These are phyloP conservation scores for Oenanthe melanoleuca DNA, from an alignment of 2,113 vertebrate genomes.

Conservation along the genomic window DNA sequence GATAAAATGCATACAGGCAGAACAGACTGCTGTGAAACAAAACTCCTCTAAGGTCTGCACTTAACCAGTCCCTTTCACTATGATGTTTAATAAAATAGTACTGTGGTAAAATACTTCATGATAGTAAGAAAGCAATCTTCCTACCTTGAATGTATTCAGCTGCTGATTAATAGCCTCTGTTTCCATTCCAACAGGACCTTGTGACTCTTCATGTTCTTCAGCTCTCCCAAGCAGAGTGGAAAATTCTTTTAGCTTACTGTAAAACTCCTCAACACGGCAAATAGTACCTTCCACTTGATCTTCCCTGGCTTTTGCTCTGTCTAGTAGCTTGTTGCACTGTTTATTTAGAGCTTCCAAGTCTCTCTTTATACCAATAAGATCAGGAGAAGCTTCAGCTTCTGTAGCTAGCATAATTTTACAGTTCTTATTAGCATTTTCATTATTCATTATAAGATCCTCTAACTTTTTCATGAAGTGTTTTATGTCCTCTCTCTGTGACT, in stretches of 20 bases:
- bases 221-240: slow-evolving; percentile 77
- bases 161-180: slow-evolving; percentile 95
- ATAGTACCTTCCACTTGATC: slow-evolving; percentile 82
- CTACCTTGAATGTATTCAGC: slow-evolving; percentile 92
- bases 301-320: slow-evolving; percentile 86
- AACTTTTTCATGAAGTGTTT: slow-evolving; percentile 85
- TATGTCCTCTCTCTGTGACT: slow-evolving; percentile 82
- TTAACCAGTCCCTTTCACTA: neutral
- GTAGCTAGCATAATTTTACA: slow-evolving; percentile 91
- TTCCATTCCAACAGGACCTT: slow-evolving; percentile 92
- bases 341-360: slow-evolving; percentile 94
- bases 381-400: slow-evolving; percentile 85
- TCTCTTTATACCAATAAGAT: slow-evolving; percentile 90
- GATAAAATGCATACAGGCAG: neutral
- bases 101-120: neutral
- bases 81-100: neutral
- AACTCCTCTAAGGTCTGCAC: neutral
- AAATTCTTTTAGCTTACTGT: slow-evolving; percentile 79
- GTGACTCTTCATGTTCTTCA: slow-evolving; percentile 87
- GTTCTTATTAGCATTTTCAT: slow-evolving; percentile 83
- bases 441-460: slow-evolving; percentile 84
- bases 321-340: slow-evolving; percentile 92
- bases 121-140: slow-evolving; percentile 9
- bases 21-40: neutral
- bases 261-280: slow-evolving; percentile 83